phyloP scores from a whole-genome alignment of 2,797 vertebrate species.

The Esox masquinongy region DNA sequence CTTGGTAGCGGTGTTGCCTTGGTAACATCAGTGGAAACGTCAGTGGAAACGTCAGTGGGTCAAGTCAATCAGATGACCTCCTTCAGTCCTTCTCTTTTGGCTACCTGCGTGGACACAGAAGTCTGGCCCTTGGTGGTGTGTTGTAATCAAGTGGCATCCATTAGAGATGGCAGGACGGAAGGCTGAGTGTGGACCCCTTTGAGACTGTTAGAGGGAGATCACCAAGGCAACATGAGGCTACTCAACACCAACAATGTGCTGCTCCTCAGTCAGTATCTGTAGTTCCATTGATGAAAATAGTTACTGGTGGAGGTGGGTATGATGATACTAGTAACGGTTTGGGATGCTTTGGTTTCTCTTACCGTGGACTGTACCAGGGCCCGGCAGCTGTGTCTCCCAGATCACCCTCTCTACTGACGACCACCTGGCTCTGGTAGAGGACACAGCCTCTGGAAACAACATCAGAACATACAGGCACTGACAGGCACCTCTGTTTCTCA shows the following conservation, averaged over 20 bases:
- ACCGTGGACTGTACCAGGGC: conserved; percentile 76
- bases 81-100: background rate
- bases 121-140: background rate
- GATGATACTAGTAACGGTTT: background rate
- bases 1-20: conserved; percentile 77
- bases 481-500: conserved; percentile 48
- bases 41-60: conserved; percentile 76
- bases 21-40: conserved; percentile 78
- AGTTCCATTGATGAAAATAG: background rate
- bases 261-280: conserved; percentile 73
- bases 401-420: conserved; percentile 80
- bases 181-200: conserved; percentile 81
- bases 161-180: conserved; percentile 79
- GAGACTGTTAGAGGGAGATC: conserved; percentile 80
- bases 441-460: conserved; percentile 79
- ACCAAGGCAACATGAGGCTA: conserved; percentile 80
- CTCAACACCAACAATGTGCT: conserved; percentile 79
- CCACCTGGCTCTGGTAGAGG: conserved; percentile 79
- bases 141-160: conserved; percentile 20
- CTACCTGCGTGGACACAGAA: background rate
- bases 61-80: conserved; percentile 75
- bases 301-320: background rate
- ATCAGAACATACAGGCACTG: conserved; percentile 81
- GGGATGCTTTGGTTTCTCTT: conserved; percentile 67
- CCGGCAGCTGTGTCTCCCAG: conserved; percentile 82